Evolutionary conservation across 2,888 invertebrate species (phyloP), one percentile per base, ranked within the genome.

Genomic region (Drosophila anomalipes): DNA sequence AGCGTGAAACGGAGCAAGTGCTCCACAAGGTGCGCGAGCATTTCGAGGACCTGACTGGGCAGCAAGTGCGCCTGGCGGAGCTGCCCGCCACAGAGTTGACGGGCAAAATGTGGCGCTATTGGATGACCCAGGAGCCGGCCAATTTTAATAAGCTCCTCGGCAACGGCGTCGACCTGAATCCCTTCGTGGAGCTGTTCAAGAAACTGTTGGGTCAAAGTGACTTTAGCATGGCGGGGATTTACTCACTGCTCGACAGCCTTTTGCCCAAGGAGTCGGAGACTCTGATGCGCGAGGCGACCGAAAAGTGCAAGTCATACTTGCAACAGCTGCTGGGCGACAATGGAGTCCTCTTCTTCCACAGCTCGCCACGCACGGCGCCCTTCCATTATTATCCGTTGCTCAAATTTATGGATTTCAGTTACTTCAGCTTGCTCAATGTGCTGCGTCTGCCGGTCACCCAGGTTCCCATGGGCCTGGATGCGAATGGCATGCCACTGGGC

Each of bases 361-460:
- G 97, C 9, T 96, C 96, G 71, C 97, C 98, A 0, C 94, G 95
- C 70, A 95, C 96, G 4, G 97, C 98, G 0, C 96, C 96, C 22
- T 97, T 97, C 92, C 98, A 98, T 94, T 96, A 96, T 92, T 95
- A 97, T 65, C 95, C 96, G 28, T 94, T 97, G 77, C 92, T 97
- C 14, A 95, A 97, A 62, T 96, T 97, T 0, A 96, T 95, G 93
- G 98, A 98, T 94, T 97, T 98, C 92, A 95, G 95, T 57, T 97
- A 98, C 93, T 98, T 97, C 93, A 96, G 96, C 28, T 94, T 98
- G 63, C 97, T 98, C 93, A 99, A 98, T 93, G 96, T 96, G 14
- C 93, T 98, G 28, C 95, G 96, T 56, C 94, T 98, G 57, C 98
- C 98, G 0, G 96, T 95, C 0, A 97, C 97, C 0, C 89, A 90